phyloP scores from a whole-genome alignment of 2,888 invertebrate species.

The Thera obeliscata region DNA sequence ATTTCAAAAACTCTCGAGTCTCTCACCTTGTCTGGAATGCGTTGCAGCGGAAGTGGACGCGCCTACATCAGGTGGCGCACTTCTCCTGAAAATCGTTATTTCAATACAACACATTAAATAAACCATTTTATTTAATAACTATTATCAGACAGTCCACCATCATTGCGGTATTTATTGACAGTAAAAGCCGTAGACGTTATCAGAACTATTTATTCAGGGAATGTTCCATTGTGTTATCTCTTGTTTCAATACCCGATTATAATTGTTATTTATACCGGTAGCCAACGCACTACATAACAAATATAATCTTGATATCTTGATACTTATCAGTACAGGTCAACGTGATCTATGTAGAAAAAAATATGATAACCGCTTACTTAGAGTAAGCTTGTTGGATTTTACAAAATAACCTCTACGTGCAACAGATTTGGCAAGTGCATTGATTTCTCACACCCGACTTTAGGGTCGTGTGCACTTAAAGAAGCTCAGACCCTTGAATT shows the following conservation, averaged over 20 bases:
- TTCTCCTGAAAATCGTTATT: slow-evolving; percentile 57
- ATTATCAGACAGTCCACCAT: neutral
- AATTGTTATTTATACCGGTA: slow-evolving; percentile 9
- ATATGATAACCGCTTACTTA: too few relatives aligned
- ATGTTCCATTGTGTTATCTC: slow-evolving; percentile 18
- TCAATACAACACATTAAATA: slow-evolving; percentile 31
- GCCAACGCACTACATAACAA: neutral
- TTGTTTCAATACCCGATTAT: slow-evolving; percentile 14
- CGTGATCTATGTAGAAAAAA: neutral
- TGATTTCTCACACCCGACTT: too few relatives aligned
- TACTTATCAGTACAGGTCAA: slow-evolving; percentile 1
- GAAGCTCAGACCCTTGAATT: too few relatives aligned
- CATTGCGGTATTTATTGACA: slow-evolving; percentile 7
- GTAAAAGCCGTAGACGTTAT: slow-evolving; percentile 20
- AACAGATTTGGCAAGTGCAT: too few relatives aligned
- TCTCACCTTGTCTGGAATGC: slow-evolving; percentile 78
- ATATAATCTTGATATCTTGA: too few relatives aligned
- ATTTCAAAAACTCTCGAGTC: too few relatives aligned
- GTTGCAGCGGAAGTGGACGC: slow-evolving; percentile 64
- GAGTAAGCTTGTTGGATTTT: too few relatives aligned
- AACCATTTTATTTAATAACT: slow-evolving; percentile 23
- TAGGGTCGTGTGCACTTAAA: too few relatives aligned
- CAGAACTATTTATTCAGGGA: slow-evolving; percentile 22
- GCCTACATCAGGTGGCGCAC: slow-evolving; percentile 74
- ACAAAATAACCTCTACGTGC: too few relatives aligned